A percentile compares a stretch with the other conserved stretches of the same genome.
Conservation (phyloP, 2,113 vertebrate species). For the Gallinago media region DNA sequence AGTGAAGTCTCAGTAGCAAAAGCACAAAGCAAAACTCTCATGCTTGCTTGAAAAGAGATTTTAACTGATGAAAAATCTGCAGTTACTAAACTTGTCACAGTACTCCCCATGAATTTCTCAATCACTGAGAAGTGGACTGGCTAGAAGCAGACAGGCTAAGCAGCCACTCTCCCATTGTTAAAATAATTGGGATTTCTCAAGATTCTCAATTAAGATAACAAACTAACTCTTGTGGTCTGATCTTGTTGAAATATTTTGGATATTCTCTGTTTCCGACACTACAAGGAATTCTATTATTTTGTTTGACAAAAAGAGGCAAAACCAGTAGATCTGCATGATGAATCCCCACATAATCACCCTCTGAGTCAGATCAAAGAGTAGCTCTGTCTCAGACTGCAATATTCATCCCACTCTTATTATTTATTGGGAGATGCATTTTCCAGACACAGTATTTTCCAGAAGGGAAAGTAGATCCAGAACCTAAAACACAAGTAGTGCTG, state of each 20-base stretch:
- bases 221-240: not conserved
- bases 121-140: not conserved
- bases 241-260: slow-evolving; percentile 37
- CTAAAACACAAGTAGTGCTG: not conserved
- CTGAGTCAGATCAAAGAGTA: not conserved
- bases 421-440: slow-evolving; percentile 28
- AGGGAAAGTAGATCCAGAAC: not conserved
- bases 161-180: slow-evolving; percentile 13
- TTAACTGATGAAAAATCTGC: not conserved
- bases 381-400: slow-evolving; percentile 48
- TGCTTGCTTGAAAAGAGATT: not conserved
- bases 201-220: slow-evolving; percentile 19
- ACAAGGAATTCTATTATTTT: slow-evolving; percentile 38
- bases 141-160: slow-evolving; percentile 1
- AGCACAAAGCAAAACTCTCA: not conserved
- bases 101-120: slow-evolving; percentile 13
- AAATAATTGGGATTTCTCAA: slow-evolving; percentile 20
- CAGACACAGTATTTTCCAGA: slow-evolving; percentile 38
- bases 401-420: slow-evolving; percentile 24
- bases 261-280: not conserved
- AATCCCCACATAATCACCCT: slow-evolving; percentile 18
- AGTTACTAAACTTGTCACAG: not conserved
- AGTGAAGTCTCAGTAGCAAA: not conserved
- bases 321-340: not conserved
- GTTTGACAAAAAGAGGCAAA: slow-evolving; percentile 1